Conservation (phyloP, 2,113 vertebrate species). For the Protomyctophum bolini region DNA sequence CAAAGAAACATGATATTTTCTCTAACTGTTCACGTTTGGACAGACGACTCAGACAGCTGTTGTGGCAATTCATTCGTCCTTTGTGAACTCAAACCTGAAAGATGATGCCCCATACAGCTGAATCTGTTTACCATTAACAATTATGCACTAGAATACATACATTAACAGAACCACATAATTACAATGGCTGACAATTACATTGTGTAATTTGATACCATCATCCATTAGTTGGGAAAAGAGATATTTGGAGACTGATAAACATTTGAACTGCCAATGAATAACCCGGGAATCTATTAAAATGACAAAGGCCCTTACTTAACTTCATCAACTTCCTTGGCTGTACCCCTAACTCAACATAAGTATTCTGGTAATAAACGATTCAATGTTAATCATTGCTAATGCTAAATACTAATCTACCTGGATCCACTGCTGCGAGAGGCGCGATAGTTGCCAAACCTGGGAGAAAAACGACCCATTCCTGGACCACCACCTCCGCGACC, state of each 20-base stretch:
- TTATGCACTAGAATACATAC: no score
- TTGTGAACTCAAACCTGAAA: no score
- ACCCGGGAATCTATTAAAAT: no score
- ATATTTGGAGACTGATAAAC: neutral
- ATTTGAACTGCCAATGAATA: no score
- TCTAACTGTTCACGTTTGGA: neutral
- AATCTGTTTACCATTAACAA: no score
- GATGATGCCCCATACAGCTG: no score
- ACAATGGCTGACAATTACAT: no score
- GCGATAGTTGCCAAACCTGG: constrained; percentile 84
- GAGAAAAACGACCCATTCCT: constrained; percentile 78
- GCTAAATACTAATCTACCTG: constrained; percentile 70
- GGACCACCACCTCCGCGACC: constrained; percentile 71
- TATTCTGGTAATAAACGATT: neutral
- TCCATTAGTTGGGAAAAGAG: neutral
- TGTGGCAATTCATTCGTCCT: neutral
- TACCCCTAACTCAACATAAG: neutral
- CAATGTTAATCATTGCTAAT: neutral
- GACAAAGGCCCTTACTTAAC: no score
- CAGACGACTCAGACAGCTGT: neutral
- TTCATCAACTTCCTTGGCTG: neutral
- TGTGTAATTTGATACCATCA: no score
- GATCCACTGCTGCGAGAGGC: constrained; percentile 84
- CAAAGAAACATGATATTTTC: no score
- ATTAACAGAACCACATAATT: no score